Evolutionary conservation across 2,797 vertebrate genomes (phyloP).

Genomic region (Coilia nasus): DNA sequence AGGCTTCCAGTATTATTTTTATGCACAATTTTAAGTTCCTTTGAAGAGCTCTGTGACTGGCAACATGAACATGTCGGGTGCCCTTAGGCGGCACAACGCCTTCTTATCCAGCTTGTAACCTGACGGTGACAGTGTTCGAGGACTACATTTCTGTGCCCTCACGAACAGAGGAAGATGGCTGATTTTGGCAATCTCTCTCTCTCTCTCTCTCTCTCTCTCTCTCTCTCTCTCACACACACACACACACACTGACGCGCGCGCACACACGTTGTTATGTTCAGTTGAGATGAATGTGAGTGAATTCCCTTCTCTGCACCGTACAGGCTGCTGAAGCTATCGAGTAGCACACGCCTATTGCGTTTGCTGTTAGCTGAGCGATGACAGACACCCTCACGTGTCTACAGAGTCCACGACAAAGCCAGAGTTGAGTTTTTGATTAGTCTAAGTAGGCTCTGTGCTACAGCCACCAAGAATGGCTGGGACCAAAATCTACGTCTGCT

Average conservation of each 20-base stretch:
- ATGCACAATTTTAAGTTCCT: background rate
- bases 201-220: background rate
- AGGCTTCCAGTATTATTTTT: background rate
- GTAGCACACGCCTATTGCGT: background rate
- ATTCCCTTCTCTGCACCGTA: background rate
- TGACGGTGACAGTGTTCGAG: background rate
- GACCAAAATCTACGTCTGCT: background rate
- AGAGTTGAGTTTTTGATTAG: background rate
- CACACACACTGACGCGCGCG: background rate
- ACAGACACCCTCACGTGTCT: slow-evolving; percentile 6
- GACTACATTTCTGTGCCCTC: slow-evolving; percentile 41
- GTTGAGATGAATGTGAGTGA: background rate
- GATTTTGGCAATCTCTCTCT: slow-evolving; percentile 51
- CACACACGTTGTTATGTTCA: background rate
- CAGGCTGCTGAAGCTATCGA: background rate
- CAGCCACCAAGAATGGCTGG: background rate
- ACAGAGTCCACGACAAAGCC: background rate
- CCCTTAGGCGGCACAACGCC: background rate
- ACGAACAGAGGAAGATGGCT: slow-evolving; percentile 51
- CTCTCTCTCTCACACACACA: background rate
- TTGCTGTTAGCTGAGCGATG: slow-evolving; percentile 6
- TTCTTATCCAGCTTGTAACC: background rate
- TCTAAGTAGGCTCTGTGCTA: background rate
- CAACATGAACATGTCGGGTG: background rate
- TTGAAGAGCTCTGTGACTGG: background rate